Percentiles rank a stretch among this genome's conserved stretches.
Evolutionary conservation across 2,797 vertebrate genomes (phyloP).

Genomic region (Hippopotamyrus pictus): DNA sequence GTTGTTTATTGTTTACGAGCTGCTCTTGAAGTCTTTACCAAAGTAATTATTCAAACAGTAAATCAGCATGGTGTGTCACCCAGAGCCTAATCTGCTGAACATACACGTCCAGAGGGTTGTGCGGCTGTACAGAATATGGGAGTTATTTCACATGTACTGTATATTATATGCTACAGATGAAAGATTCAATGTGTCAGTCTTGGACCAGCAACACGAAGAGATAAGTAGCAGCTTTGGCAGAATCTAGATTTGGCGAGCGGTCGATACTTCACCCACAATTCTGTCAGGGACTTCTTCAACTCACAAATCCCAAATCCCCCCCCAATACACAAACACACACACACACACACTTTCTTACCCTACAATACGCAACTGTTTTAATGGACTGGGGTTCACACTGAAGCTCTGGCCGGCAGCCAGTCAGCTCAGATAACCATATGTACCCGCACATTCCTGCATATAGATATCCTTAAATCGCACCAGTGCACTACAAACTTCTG

Average conservation of each 20-base stretch:
- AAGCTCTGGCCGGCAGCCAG: not conserved
- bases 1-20: not conserved
- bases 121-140: not conserved
- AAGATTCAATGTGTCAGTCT: not conserved
- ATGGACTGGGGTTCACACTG: not conserved
- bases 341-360: not conserved
- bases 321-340: no score
- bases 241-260: not conserved
- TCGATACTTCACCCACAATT: not conserved
- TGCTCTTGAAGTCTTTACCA: not conserved
- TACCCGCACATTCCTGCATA: not conserved
- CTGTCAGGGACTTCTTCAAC: not conserved
- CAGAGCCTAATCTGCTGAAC: not conserved
- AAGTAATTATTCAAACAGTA: not conserved
- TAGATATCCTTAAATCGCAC: not conserved
- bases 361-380: slow-evolving; percentile 1
- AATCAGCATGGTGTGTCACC: not conserved
- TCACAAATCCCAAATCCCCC: not conserved
- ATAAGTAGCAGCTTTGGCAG: not conserved
- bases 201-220: not conserved
- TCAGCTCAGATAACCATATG: not conserved
- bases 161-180: not conserved
- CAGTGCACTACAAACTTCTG: not conserved
- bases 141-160: not conserved
- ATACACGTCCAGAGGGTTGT: not conserved